phyloP scores from a whole-genome alignment of 2,113 vertebrate species.

The Melanostigma gelatinosum region DNA sequence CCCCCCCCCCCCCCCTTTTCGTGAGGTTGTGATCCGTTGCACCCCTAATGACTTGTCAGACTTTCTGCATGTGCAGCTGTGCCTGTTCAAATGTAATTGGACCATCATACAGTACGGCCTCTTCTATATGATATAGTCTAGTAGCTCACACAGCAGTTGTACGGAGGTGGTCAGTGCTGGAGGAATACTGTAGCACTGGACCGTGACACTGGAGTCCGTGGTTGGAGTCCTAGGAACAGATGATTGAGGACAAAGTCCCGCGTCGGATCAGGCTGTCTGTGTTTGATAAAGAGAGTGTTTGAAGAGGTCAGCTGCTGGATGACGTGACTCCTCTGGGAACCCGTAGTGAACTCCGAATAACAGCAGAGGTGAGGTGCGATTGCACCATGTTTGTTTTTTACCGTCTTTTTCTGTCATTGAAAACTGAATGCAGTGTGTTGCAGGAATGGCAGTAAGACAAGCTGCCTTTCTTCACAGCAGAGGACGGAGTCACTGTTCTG shows the following conservation, averaged over 20 bases:
- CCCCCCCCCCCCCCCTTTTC: too few species aligned
- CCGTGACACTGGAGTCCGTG: not conserved
- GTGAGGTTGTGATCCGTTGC: too few species aligned
- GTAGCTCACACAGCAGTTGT: not conserved
- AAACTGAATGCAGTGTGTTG: slow-evolving; percentile 30
- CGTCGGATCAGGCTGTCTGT: slow-evolving; percentile 28
- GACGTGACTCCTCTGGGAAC: slow-evolving; percentile 20
- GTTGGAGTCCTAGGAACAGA: slow-evolving; percentile 5
- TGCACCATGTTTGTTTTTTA: slow-evolving; percentile 11
- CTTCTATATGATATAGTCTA: not conserved
- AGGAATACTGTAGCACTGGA: not conserved
- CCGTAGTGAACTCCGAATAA: slow-evolving; percentile 23
- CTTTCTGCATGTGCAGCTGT: not conserved
- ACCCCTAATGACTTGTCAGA: not conserved
- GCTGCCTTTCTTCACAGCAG: slow-evolving; percentile 39
- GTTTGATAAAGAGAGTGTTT: slow-evolving; percentile 29
- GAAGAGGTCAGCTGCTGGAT: slow-evolving; percentile 38
- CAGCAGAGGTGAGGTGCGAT: slow-evolving; percentile 9
- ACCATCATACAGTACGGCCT: not conserved
- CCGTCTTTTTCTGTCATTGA: slow-evolving; percentile 4
- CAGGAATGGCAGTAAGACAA: slow-evolving; percentile 49
- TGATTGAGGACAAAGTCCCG: slow-evolving; percentile 33
- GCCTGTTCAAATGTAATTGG: not conserved
- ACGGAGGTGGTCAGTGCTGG: not conserved
- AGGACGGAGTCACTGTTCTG: slow-evolving; percentile 20